Conservation (phyloP, 2,113 vertebrate genomes). For the Salminus brasiliensis region DNA sequence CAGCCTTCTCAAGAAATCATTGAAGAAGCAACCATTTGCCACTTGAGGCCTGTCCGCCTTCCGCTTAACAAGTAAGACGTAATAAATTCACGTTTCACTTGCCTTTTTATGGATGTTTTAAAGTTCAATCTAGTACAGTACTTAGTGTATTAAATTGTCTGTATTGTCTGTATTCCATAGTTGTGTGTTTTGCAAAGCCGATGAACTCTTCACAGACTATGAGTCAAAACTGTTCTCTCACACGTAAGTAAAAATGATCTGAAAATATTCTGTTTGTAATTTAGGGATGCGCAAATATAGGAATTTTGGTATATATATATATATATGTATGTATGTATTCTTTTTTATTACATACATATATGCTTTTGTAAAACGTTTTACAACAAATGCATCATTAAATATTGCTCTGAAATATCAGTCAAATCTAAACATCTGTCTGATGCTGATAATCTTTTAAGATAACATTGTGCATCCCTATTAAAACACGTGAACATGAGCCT, state of each 20-base stretch:
- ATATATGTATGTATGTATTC: too few relatives aligned
- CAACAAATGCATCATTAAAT: too few relatives aligned
- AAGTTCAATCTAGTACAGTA: neutral
- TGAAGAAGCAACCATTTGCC: constrained; percentile 90
- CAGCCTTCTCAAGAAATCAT: constrained; percentile 89
- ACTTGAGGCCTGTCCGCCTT: constrained; percentile 88
- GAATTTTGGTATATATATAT: too few relatives aligned
- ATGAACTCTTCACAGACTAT: constrained; percentile 95
- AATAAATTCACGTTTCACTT: neutral
- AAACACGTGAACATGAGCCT: neutral
- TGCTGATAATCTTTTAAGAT: too few relatives aligned
- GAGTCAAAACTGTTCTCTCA: constrained; percentile 97
- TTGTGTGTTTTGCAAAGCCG: constrained; percentile 97
- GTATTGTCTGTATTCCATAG: constrained; percentile 71
- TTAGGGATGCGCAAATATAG: too few relatives aligned
- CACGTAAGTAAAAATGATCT: constrained; percentile 78
- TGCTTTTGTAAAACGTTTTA: too few relatives aligned
- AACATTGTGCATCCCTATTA: too few relatives aligned
- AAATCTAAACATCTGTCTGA: too few relatives aligned
- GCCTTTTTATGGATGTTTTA: neutral
- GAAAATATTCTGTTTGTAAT: too few relatives aligned
- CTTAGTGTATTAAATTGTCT: neutral
- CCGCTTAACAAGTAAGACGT: constrained; percentile 91
- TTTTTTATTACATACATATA: too few relatives aligned
- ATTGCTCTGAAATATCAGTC: too few relatives aligned